Evolutionary conservation across 2,888 invertebrate genomes (phyloP).

Genomic region (Ecdyonurus torrentis): DNA sequence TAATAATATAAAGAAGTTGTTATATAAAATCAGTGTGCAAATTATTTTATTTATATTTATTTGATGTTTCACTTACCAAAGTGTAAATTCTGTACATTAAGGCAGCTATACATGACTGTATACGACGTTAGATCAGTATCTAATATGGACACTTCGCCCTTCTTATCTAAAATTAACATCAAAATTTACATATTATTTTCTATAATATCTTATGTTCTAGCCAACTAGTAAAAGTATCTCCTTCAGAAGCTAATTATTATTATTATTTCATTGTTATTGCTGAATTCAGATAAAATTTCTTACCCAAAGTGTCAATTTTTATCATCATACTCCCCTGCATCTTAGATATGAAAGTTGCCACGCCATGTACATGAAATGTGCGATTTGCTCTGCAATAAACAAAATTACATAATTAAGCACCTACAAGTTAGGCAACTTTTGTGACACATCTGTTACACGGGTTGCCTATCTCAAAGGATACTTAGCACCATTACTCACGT

Average conservation of each 20-base stretch:
- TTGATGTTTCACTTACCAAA: background rate
- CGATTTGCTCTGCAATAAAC: background rate
- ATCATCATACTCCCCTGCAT: no score
- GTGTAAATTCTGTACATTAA: background rate
- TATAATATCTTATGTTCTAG: no score
- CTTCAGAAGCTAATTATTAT: no score
- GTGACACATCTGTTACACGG: background rate
- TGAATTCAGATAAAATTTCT: no score
- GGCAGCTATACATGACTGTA: conserved; percentile 3
- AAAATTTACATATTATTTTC: no score
- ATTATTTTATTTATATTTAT: background rate
- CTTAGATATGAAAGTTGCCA: background rate
- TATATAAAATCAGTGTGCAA: background rate
- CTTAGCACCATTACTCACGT: no score
- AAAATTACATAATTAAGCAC: background rate
- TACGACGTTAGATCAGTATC: background rate
- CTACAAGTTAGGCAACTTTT: background rate
- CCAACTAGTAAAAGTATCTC: no score
- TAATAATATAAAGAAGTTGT: background rate
- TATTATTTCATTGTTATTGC: no score
- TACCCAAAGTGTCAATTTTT: no score
- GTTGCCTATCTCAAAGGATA: background rate
- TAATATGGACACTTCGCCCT: background rate
- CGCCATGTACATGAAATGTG: background rate
- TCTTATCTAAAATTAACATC: no score